Evolutionary conservation across 2,888 invertebrate genomes (phyloP).

Genomic region (Ennomos quercinarius): DNA sequence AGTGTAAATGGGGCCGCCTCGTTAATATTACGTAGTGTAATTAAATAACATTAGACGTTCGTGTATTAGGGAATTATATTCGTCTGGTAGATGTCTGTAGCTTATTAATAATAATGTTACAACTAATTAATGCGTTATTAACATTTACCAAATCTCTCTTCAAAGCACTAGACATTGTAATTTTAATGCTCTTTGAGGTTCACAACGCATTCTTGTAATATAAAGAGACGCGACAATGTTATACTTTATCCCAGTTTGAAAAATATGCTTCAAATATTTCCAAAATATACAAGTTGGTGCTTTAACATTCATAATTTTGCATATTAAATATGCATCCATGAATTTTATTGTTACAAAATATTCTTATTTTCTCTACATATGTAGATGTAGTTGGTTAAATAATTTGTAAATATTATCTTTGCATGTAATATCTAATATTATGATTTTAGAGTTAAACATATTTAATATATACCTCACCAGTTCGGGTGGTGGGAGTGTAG

Average conservation of each 20-base stretch:
- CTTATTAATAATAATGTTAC: slow-evolving; percentile 60
- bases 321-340: slow-evolving; percentile 66
- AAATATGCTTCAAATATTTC: slow-evolving; percentile 59
- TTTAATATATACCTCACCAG: slow-evolving; percentile 51
- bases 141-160: slow-evolving; percentile 79
- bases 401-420: slow-evolving; percentile 66
- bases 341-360: slow-evolving; percentile 63
- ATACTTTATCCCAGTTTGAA: slow-evolving; percentile 30
- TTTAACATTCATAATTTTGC: slow-evolving; percentile 65
- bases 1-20: slow-evolving; percentile 82
- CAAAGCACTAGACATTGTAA: slow-evolving; percentile 50
- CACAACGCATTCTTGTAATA: slow-evolving; percentile 14
- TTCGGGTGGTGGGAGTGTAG: slow-evolving; percentile 46
- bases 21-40: slow-evolving; percentile 67
- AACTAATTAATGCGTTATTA: slow-evolving; percentile 64
- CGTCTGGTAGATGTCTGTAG: slow-evolving; percentile 70
- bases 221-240: slow-evolving; percentile 16
- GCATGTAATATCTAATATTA: slow-evolving; percentile 66
- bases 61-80: slow-evolving; percentile 73
- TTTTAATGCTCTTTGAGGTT: slow-evolving; percentile 38
- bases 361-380: slow-evolving; percentile 57
- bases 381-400: slow-evolving; percentile 51
- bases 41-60: slow-evolving; percentile 66
- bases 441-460: slow-evolving; percentile 39
- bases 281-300: slow-evolving; percentile 67